phyloP scores from a whole-genome alignment of 2,113 vertebrate genomes.

The Ceyx melanurus region DNA sequence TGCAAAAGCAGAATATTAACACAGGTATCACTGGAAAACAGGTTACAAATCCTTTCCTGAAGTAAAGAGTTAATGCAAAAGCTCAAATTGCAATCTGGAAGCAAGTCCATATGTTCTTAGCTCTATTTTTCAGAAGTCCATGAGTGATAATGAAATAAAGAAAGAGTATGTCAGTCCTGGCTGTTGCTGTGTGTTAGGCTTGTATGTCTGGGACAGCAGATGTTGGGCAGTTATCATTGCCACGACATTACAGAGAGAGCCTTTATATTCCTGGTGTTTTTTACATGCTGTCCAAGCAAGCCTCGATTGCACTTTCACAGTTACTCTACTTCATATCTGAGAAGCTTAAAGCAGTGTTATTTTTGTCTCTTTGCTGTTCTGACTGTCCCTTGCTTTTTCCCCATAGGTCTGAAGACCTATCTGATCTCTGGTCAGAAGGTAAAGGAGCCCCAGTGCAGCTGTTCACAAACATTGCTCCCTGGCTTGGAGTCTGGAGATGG shows the following conservation, averaged over 20 bases:
- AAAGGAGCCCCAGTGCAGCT: conserved; percentile 83
- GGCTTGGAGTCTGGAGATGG: conserved; percentile 75
- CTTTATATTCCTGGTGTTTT: neutral
- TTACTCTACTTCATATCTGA: neutral
- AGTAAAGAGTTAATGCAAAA: conserved; percentile 5
- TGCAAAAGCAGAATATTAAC: neutral
- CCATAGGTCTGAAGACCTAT: conserved; percentile 90
- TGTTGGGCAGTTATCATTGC: neutral
- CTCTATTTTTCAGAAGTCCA: neutral
- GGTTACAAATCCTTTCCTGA: neutral
- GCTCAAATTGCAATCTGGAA: neutral
- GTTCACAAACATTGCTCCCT: conserved; percentile 77
- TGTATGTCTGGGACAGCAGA: neutral
- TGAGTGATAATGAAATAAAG: neutral
- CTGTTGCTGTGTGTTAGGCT: neutral
- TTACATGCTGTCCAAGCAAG: accelerated
- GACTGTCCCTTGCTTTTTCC: conserved; percentile 24
- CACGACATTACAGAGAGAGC: neutral
- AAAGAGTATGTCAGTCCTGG: neutral
- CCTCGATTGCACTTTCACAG: neutral
- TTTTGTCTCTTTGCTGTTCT: conserved; percentile 21
- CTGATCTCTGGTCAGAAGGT: conserved; percentile 90
- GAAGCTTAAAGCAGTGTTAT: neutral
- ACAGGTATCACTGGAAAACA: neutral
- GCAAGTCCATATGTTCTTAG: neutral